A percentile compares a stretch with the other conserved stretches of the same genome.
Evolutionary conservation across 2,888 invertebrate species (phyloP).

Genomic region (Tetanocera ferruginea): DNA sequence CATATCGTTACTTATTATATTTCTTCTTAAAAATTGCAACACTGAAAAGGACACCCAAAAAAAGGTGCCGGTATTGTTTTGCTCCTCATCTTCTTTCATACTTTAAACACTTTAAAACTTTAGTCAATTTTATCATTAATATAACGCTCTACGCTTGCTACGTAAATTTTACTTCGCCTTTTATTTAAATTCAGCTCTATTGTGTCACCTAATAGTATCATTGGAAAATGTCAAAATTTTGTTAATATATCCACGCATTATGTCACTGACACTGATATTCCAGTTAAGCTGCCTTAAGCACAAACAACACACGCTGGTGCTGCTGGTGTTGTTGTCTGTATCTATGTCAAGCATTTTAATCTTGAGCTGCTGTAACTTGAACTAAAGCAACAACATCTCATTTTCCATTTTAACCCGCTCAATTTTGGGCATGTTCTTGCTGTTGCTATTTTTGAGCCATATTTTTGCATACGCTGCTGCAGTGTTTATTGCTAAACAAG

Average conservation of each 20-base stretch:
- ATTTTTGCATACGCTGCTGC: background rate
- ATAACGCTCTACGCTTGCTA: too few relatives aligned
- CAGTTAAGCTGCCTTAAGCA: background rate
- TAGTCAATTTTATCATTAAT: too few relatives aligned
- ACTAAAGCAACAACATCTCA: background rate
- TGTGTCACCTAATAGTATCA: background rate
- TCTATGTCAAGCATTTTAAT: background rate
- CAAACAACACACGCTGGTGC: background rate
- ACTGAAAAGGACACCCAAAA: too few relatives aligned
- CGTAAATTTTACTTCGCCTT: background rate
- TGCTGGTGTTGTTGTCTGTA: background rate
- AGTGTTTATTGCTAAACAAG: background rate
- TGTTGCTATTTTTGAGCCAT: background rate
- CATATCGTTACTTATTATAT: too few relatives aligned
- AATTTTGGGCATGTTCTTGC: background rate
- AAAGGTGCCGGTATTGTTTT: too few relatives aligned
- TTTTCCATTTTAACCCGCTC: background rate
- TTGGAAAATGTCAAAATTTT: constrained; percentile 29
- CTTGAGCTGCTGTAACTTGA: background rate
- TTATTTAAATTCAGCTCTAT: background rate
- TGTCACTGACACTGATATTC: background rate
- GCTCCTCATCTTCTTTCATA: too few relatives aligned
- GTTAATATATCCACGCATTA: constrained; percentile 18
- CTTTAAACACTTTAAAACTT: too few relatives aligned
- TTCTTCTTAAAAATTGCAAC: too few relatives aligned